Evolutionary conservation across 1,140 invertebrate genomes (phyloP).

Genomic region (Hirudo medicinalis): DNA sequence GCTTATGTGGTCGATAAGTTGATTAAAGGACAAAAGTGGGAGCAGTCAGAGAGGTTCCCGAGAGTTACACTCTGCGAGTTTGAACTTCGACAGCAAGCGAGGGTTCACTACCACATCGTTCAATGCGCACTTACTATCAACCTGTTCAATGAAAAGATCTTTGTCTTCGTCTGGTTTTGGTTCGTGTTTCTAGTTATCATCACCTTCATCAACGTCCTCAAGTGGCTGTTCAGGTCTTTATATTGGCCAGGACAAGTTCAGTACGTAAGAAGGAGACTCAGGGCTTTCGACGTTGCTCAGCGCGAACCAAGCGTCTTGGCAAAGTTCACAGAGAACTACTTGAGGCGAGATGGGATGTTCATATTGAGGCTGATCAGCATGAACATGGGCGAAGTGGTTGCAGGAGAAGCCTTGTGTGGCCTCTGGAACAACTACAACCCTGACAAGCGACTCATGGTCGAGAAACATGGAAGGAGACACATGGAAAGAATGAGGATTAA

Average conservation of each 20-base stretch:
- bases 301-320: constrained; percentile 20
- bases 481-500: not conserved
- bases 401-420: constrained; percentile 23
- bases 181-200: constrained; percentile 34
- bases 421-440: constrained; percentile 25
- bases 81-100: constrained; percentile 38
- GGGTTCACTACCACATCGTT: constrained; percentile 33
- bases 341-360: constrained; percentile 26
- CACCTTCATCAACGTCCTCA: constrained; percentile 24
- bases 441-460: constrained; percentile 22
- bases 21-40: constrained; percentile 39
- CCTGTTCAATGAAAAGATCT: constrained; percentile 41
- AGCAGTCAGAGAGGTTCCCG: constrained; percentile 39
- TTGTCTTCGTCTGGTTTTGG: constrained; percentile 41
- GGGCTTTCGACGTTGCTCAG: constrained; percentile 24
- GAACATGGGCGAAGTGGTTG: constrained; percentile 26
- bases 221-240: constrained; percentile 22
- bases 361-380: constrained; percentile 25
- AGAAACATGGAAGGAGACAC: constrained; percentile 16
- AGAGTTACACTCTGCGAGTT: constrained; percentile 46
- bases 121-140: constrained; percentile 39
- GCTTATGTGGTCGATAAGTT: constrained; percentile 41
- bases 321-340: constrained; percentile 24
- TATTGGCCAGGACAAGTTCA: constrained; percentile 25
- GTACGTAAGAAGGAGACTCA: constrained; percentile 21